Evolutionary conservation across 2,797 vertebrate species (phyloP), one percentile per base, ranked within the genome.

Genomic region (Myripristis murdjan): DNA sequence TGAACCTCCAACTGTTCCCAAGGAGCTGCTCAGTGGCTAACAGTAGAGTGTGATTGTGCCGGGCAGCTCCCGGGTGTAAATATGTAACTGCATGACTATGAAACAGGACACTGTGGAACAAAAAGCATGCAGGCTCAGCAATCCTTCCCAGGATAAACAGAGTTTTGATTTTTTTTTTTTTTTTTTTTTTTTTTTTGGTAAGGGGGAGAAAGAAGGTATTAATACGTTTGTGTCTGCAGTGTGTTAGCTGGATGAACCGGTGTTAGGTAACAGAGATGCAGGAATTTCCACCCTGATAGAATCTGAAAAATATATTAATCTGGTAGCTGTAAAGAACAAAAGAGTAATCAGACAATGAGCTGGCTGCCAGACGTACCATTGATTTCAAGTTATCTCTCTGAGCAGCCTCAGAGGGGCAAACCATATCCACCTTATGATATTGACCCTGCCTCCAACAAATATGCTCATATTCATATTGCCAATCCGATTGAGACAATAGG

Each of bases 391-490:
- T 80, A 82, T 86, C 81, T 89, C 66, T 80, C 85, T 83, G 81
- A 92, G 89, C 86, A 81, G 82, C 81, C 87, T 91, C 86, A 79
- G 73, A 88, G 87, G 90, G 55, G 22, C 79, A 79, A 56, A 85
- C 71, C 75, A 84, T 67, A 89, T 84, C 91, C 83, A 87, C 87
- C 86, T 87, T 80, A 88, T 80, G 79, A 77, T 92, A 92, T 91
- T 89, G 90, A 93, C 87, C 76, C 87, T 79, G 82, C 75, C 85
- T 86, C 82, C 84, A 86, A 91, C 88, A 90, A 92, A 92, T 88
- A 91, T 90, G 86, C 86, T 89, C 82, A 86, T 92, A 91, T 92
- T 90, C 85, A 91, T 89, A 91, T 89, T 84, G 83, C 84, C 81
- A 74, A 81, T 81, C 84, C 83, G 79, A 84, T 85, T 86, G 87